Evolutionary conservation across 2,113 vertebrate genomes (phyloP).

Genomic region (Ochotona princeps): DNA sequence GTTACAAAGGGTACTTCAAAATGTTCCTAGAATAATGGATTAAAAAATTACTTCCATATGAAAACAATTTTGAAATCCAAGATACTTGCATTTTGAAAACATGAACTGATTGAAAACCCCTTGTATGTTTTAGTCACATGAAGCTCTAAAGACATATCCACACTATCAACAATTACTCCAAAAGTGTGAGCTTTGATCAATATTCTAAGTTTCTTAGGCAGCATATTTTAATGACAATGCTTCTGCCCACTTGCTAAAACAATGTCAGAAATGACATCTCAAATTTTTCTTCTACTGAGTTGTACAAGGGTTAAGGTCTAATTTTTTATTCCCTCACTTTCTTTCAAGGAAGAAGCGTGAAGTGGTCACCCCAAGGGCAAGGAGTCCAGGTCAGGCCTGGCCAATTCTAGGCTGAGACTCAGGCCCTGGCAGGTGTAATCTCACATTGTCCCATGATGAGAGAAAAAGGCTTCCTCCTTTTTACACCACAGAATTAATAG

Average conservation of each 20-base stretch:
- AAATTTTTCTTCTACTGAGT: neutral
- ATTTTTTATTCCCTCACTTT: neutral
- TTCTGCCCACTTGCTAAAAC: neutral
- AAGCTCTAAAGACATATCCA: neutral
- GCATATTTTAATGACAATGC: neutral
- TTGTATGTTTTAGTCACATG: neutral
- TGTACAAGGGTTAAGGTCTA: neutral
- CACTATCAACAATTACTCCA: neutral
- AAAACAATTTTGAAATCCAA: no score
- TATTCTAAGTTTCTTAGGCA: neutral
- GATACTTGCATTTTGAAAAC: no score
- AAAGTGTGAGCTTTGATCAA: neutral
- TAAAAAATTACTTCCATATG: no score
- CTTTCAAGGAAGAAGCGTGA: neutral
- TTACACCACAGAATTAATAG: neutral
- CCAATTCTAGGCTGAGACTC: neutral
- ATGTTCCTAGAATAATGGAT: no score
- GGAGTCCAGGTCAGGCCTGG: neutral
- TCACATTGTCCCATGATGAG: neutral
- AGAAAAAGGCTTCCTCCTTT: neutral
- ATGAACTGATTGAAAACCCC: no score
- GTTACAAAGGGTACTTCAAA: neutral
- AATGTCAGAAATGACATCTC: neutral
- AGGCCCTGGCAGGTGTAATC: accelerated
- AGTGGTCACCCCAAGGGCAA: neutral